Evolutionary conservation across 2,113 vertebrate species (phyloP), one percentile per base, ranked within the genome.

Genomic region (Bufo bufo): DNA sequence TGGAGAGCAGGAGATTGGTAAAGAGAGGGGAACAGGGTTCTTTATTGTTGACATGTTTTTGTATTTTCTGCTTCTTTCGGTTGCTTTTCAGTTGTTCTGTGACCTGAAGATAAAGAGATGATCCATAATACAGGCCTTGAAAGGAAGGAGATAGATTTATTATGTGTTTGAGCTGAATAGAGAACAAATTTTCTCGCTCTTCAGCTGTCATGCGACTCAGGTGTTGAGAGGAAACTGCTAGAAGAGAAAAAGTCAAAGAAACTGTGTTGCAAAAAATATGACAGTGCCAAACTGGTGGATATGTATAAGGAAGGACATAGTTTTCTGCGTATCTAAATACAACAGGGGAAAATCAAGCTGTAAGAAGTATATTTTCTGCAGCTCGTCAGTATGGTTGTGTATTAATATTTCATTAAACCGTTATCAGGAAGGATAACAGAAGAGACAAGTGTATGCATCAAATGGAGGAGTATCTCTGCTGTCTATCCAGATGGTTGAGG

Each of bases 381-480:
- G 49, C 87, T 56, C 8, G 72, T 82, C 59, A 66, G 72, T 33
- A 88, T 54, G 84, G 65, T 78, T 56, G 59, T 4, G 43, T 45
- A 89, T 89, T 72, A 89, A 84, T 89, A 89, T 84, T 84, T 89
- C 58, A 89, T 84, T 77, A 88, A 75, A 59, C 65, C 17, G 16
- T 81, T 87, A 87, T 87, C 69, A 23, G 58, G 56, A 14, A 88
- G 63, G 43, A 58, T 54, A 88, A 61, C 71, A 75, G 56, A 87
- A 69, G n/a, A 49, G 84, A 80, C 12, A 65, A 61, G 47, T 50
- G 45, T 82, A 65, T 47, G 45, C 17, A 49, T 82, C 9, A 65
- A 65, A 19, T 10, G 6, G 20, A 33, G 47, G 82, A 84, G 23
- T 47, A 3, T 23, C 12, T 80, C 13, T 56, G 50, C 52, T 33